Conservation (phyloP, 1,140 invertebrate species). For the Drosophila parabipectinata region DNA sequence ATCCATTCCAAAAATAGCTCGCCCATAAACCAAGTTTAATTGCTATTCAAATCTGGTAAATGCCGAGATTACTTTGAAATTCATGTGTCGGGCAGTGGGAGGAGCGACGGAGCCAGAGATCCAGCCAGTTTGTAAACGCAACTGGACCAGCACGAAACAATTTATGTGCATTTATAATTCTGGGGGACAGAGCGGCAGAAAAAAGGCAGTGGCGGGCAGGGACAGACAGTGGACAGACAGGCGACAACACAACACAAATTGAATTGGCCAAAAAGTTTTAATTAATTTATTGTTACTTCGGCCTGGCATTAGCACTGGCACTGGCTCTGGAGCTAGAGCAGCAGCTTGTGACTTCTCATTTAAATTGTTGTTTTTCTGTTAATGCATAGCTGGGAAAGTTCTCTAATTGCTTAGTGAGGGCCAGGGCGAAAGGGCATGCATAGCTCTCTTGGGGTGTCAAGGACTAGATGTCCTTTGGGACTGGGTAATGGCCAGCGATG, state of each 20-base stretch:
- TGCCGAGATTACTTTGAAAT: slow-evolving; percentile 70
- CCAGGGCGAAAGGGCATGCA: slow-evolving; percentile 14
- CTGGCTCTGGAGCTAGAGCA: slow-evolving; percentile 7
- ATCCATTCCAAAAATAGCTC: slow-evolving; percentile 22
- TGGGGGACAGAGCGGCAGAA: slow-evolving; percentile 48
- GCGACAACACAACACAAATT: slow-evolving; percentile 73
- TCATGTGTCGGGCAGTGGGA: slow-evolving; percentile 63
- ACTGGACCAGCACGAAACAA: slow-evolving; percentile 55
- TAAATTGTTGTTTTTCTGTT: slow-evolving; percentile 77
- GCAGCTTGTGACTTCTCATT: slow-evolving; percentile 59
- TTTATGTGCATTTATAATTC: slow-evolving; percentile 82
- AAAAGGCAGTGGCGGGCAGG: slow-evolving; percentile 12
- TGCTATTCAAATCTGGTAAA: slow-evolving; percentile 68
- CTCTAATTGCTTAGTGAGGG: slow-evolving; percentile 68
- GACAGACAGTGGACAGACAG: slow-evolving; percentile 17
- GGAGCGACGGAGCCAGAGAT: slow-evolving; percentile 3
- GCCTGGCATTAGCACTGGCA: slow-evolving; percentile 38
- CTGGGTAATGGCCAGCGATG: slow-evolving; percentile 58
- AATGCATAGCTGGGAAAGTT: slow-evolving; percentile 77
- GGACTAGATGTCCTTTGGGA: slow-evolving; percentile 21
- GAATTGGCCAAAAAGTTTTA: slow-evolving; percentile 83
- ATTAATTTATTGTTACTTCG: slow-evolving; percentile 82
- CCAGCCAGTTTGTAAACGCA: slow-evolving; percentile 6
- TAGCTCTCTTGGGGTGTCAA: slow-evolving; percentile 46
- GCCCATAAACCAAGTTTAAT: slow-evolving; percentile 63